phyloP scores from a whole-genome alignment of 2,797 vertebrate genomes.

The Helarctos malayanus region DNA sequence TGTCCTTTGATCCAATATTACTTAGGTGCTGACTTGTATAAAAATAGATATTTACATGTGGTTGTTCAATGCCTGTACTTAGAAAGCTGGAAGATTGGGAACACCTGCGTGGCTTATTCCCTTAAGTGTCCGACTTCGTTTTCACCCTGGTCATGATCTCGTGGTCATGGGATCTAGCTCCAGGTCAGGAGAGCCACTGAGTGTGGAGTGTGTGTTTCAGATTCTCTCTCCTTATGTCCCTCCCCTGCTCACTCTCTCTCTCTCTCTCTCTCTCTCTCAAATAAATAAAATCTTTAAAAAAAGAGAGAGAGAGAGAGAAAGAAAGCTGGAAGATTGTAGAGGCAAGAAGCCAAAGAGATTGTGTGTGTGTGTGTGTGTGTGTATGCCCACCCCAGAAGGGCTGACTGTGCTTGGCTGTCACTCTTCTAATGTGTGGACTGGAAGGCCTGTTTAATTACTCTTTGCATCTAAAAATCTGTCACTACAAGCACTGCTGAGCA shows the following conservation, averaged over 20 bases:
- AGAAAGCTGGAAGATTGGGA: neutral
- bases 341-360: neutral
- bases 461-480: slow-evolving; percentile 4
- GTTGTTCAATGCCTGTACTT: neutral
- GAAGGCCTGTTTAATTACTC: slow-evolving; percentile 2
- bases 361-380: fast-evolving
- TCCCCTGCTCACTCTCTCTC: neutral
- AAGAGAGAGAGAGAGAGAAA: neutral
- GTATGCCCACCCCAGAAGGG: fast-evolving
- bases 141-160: too few species aligned
- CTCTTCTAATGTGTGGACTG: neutral
- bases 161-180: neutral
- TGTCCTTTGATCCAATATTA: neutral
- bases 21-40: neutral
- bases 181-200: too few species aligned
- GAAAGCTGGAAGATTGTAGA: neutral
- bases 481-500: neutral
- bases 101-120: too few species aligned
- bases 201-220: neutral
- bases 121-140: too few species aligned
- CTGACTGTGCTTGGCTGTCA: neutral
- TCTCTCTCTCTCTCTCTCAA: neutral
- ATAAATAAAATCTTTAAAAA: neutral
- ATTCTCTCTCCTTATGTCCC: neutral
- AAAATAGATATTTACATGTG: neutral